Base-by-base conservation (phyloP, 2,888 invertebrate species). In the Physocephala rufipes region DNA sequence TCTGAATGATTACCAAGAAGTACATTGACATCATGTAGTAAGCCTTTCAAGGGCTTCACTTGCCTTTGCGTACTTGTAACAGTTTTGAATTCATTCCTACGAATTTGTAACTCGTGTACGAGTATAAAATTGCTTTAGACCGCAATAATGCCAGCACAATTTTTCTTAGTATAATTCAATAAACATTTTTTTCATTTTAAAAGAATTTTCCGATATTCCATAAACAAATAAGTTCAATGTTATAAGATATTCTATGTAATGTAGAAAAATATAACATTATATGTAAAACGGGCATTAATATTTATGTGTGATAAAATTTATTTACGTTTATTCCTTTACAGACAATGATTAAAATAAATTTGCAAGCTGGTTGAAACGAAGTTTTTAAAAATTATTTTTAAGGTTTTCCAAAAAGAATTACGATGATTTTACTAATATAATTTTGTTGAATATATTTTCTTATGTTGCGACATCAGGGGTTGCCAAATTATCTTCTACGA, bases 41-140 rank as follows among this genome's bases (percentile, higher is more conserved):
- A 61, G 65, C 21, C 59, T 68, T 47, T 74, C 71, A 74, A 72
- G 69, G 74, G 74, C 74, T 74, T 74, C 74, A 62, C 62, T n/a
- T 70, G 30, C 43, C 24, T 43, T 58, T n/a, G 3, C 58, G 53
- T 28, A n/a, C 26, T 30, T 55, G 16, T 4, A 19, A 19, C 45
- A 13, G 47, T 1, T 64, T 49, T n/a, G n/a, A n/a, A n/a, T 47
- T 21, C 64, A 26, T 45, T 63, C 5, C 9, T 36, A 4, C 13
- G 24, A 36, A 63, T 45, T n/a, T n/a, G 36, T 36, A 13, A 24
- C 45, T 19, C 12, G 13, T 45, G 2, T 26, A 36, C 24, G n/a
- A 16, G 55, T 63, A 55, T 72, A 59, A n/a, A 43, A 59, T 72
- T 68, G 68, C 71, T 4, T 5, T 24, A 47, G 16, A 64, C 67